These are phyloP conservation scores for Mobula hypostoma DNA, from an alignment of 2,113 vertebrate species.

Conservation along the genomic window DNA sequence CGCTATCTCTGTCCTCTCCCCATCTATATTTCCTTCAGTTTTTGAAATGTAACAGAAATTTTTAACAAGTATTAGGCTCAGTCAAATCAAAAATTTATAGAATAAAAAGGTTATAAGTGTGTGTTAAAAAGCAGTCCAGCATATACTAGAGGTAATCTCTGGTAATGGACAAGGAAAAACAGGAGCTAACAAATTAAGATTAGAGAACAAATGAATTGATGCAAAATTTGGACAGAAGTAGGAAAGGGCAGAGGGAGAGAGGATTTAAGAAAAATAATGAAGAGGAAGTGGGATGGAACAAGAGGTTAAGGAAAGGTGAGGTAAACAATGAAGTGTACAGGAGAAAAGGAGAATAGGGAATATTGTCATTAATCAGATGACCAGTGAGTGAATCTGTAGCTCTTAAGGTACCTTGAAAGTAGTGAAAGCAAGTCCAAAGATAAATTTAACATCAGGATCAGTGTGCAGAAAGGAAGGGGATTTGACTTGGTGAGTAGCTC, in stretches of 20 bases:
- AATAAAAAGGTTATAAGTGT: not conserved
- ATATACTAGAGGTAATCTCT: not conserved
- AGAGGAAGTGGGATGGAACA: not conserved
- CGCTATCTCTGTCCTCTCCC: not conserved
- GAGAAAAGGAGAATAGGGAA: not conserved
- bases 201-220: not conserved
- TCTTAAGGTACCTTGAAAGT: not conserved
- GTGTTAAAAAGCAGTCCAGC: not conserved
- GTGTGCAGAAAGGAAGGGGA: no score
- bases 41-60: not conserved
- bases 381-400: not conserved
- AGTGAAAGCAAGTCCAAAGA: not conserved
- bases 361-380: no score
- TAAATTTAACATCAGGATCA: not conserved
- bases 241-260: not conserved
- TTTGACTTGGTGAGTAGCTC: no score
- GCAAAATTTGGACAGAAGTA: not conserved
- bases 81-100: not conserved
- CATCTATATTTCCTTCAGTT: not conserved
- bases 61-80: not conserved
- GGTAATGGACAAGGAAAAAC: not conserved
- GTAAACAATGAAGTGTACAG: not conserved
- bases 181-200: not conserved
- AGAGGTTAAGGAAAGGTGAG: not conserved
- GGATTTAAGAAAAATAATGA: not conserved